Evolutionary conservation across 2,888 invertebrate genomes (phyloP), one percentile per base, ranked within the genome.

Genomic region (Oscheius onirici): DNA sequence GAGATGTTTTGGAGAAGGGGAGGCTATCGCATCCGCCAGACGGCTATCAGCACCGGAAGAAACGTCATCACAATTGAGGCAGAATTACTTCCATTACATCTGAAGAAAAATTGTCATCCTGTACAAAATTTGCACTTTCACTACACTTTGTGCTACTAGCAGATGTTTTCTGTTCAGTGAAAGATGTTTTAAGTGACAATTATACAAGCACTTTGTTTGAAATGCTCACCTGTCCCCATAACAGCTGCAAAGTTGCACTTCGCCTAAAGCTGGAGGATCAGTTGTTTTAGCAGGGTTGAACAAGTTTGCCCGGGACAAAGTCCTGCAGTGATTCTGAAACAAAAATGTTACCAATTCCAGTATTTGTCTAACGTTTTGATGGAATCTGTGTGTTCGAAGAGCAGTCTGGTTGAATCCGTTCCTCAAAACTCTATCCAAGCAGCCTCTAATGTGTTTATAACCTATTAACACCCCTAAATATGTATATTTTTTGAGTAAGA

Each of bases 381-480:
- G 77, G 79, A 82, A 85, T 40, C 86, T 76, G 75, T 87, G 87
- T 11, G 85, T 86, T 61, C 84, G 63, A 10, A 87, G 52, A 1
- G 87, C 87, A 6, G 82, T 78, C 49, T 82, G 80, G 69, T 87
- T 87, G 76, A 87, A 87, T 40, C 85, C 87, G 74, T 84, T 75
- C 63, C 80, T 60, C n/a, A 87, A 73, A 3, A 87, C 81, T 51
- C 83, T 73, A 69, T 87, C 84, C 58, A 85, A 55, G 72, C 87
- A 87, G 15, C 87, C 87, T 41, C 87, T 78, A 65, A 87, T 87
- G 70, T 85, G 83, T 72, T 86, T 87, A 76, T 83, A 84, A 17
- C 87, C 87, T 61, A 87, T 79, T 73, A 87, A 85, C 8, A 87
- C 86, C 10, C 87, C 87, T 87, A 34, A 55, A 17, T 11, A 34